Base-by-base conservation (phyloP, 2,888 invertebrate species). In the Eristalinus aeneus region DNA sequence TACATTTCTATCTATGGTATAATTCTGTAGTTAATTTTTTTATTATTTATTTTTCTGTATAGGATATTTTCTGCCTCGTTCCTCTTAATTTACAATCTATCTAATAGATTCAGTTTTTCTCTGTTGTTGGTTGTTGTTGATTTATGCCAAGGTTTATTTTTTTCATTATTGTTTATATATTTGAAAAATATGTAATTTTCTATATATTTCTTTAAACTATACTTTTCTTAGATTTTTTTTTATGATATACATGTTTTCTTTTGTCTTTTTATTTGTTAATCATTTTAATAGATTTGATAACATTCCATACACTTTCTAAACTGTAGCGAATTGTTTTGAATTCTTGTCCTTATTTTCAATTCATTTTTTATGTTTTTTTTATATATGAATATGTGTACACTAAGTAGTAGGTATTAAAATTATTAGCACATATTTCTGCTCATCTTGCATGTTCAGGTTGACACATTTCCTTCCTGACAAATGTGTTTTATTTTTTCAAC, bases 1-100 rank as follows among this genome's bases (percentile, higher is more conserved):
- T 61, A 84, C 60, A 34, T 84, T 74, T 84, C 83, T 84, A 84
- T 74, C 60, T 84, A 78, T 46, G 16, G n/a, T 16, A 46, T 61
- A 64, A 61, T 78, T 74, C 79, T 64, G 65, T 71, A 65, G 16
- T 65, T 65, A 69, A 34, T 69, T 60, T n/a, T 39, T 39, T 12
- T 8, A 16, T 46, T 39, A 12, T 39, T 39, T 46, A n/a, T 46
- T 5, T 46, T n/a, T 56, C 20, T 11, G 10, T 9, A 22, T 67
- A 67, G 65, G 61, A 61, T 61, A 79, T 65, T 5, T 27, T 79
- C 39, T 75, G 68, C 63, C 67, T 71, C 69, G 64, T 36, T 64
- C 54, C 20, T 36, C 69, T 69, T 67, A 75, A 75, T 71, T 60
- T 67, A 84, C 46, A 79, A 27, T 71, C 56, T 71, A 79, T 53